These are phyloP conservation scores for Folsomia candida DNA, from an alignment of 2,888 invertebrate genomes.

Conservation along the genomic window DNA sequence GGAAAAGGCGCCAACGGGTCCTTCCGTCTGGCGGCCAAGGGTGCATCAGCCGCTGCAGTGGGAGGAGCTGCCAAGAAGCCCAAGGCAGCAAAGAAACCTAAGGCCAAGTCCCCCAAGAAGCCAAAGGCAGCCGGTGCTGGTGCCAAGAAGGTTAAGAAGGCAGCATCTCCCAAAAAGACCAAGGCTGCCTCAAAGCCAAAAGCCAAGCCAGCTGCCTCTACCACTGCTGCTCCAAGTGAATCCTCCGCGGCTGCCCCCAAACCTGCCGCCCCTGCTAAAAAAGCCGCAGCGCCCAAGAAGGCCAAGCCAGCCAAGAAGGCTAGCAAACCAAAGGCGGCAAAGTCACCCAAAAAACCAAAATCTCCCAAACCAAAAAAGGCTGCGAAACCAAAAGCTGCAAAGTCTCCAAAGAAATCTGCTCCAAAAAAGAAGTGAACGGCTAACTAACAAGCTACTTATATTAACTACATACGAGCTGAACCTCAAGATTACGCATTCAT, in stretches of 20 bases:
- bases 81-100: slow-evolving; percentile 18
- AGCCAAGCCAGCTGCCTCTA: slow-evolving; percentile 25
- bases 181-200: slow-evolving; percentile 12
- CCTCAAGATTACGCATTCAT: too few relatives aligned
- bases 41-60: slow-evolving; percentile 21
- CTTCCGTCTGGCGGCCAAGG: slow-evolving; percentile 39
- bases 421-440: slow-evolving; percentile 37
- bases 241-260: slow-evolving; percentile 20
- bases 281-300: slow-evolving; percentile 27
- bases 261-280: slow-evolving; percentile 33
- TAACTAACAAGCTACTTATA: too few relatives aligned
- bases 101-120: slow-evolving; percentile 21
- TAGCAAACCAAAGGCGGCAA: slow-evolving; percentile 24
- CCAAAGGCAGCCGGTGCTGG: slow-evolving; percentile 11
- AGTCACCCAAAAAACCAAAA: slow-evolving; percentile 26
- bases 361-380: slow-evolving; percentile 29
- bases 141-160: slow-evolving; percentile 26
- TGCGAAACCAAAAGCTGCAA: slow-evolving; percentile 23
- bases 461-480: neutral
- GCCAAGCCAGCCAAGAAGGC: slow-evolving; percentile 13
- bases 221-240: slow-evolving; percentile 4
- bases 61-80: neutral
- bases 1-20: slow-evolving; percentile 46
- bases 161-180: slow-evolving; percentile 24
- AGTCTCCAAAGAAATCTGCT: slow-evolving; percentile 36